These are phyloP conservation scores for Papilio glaucus DNA, from an alignment of 1,140 invertebrate genomes.

Conservation along the genomic window DNA sequence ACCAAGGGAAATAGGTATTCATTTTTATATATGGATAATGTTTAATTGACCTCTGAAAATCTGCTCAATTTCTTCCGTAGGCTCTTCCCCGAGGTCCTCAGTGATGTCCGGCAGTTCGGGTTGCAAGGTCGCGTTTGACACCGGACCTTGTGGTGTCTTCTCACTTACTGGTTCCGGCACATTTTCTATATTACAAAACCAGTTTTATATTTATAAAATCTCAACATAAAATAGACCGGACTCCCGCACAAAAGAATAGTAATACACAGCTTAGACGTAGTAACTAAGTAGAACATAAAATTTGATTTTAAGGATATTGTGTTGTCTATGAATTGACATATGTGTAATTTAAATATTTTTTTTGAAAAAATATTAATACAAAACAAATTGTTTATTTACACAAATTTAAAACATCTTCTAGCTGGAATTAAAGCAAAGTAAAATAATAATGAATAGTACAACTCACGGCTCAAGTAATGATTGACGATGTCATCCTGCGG, in stretches of 20 bases:
- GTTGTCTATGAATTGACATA: too few relatives aligned
- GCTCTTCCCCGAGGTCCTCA: conserved; percentile 58
- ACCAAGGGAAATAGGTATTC: too few relatives aligned
- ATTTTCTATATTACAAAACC: conserved; percentile 42
- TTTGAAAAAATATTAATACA: too few relatives aligned
- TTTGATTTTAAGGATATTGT: too few relatives aligned
- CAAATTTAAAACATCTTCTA: too few relatives aligned
- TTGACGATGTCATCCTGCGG: conserved; percentile 66
- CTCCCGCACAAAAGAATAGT: too few relatives aligned
- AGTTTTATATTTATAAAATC: background rate
- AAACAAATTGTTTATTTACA: too few relatives aligned
- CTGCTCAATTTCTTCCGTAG: conserved; percentile 73
- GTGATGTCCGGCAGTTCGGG: conserved; percentile 57
- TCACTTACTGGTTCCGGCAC: conserved; percentile 48
- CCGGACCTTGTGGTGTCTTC: conserved; percentile 52
- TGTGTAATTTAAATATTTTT: too few relatives aligned
- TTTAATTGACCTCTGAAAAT: conserved; percentile 72
- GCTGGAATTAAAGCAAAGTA: too few relatives aligned
- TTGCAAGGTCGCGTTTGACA: conserved; percentile 37
- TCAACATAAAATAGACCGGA: conserved; percentile 13
- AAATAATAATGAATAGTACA: too few relatives aligned
- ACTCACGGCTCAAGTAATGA: conserved; percentile 74
- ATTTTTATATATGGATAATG: background rate
- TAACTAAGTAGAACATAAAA: too few relatives aligned
- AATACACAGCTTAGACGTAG: too few relatives aligned